A percentile compares a stretch with the other conserved stretches of the same genome.
Conservation (phyloP, 2,113 vertebrate genomes). For the Phainopepla nitens region DNA sequence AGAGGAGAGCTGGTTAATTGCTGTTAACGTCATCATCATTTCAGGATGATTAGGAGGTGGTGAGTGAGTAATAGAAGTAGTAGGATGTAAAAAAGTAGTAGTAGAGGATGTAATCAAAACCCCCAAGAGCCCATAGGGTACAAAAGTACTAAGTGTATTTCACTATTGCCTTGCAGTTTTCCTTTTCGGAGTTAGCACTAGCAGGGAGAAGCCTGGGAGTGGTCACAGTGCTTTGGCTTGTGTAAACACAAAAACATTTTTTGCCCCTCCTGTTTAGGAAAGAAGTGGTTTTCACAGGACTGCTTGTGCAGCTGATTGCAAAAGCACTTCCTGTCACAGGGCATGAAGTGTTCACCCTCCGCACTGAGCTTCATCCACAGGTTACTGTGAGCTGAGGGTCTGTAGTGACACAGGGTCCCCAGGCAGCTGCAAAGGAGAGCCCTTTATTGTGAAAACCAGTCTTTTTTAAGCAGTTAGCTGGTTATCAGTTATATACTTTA, state of each 20-base stretch:
- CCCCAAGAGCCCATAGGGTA: background rate
- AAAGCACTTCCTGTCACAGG: background rate
- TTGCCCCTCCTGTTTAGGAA: background rate
- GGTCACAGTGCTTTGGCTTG: background rate
- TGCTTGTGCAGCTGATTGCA: background rate
- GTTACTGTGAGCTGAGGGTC: background rate
- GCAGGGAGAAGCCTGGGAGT: background rate
- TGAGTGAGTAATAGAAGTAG: background rate
- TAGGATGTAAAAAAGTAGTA: background rate
- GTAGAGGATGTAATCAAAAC: background rate
- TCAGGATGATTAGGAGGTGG: background rate
- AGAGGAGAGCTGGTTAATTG: background rate
- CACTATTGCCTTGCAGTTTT: background rate
- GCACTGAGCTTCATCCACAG: background rate
- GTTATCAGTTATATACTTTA: too few relatives aligned
- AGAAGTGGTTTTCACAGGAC: background rate
- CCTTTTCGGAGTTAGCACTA: background rate
- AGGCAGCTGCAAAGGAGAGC: background rate
- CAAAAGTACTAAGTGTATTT: background rate
- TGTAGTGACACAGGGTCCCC: too few relatives aligned
- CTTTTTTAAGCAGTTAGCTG: background rate
- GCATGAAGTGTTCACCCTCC: background rate
- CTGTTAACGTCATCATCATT: background rate
- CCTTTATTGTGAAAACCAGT: background rate
- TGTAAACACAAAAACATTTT: background rate